phyloP scores from a whole-genome alignment of 2,113 vertebrate species.

The Erinaceus europaeus region DNA sequence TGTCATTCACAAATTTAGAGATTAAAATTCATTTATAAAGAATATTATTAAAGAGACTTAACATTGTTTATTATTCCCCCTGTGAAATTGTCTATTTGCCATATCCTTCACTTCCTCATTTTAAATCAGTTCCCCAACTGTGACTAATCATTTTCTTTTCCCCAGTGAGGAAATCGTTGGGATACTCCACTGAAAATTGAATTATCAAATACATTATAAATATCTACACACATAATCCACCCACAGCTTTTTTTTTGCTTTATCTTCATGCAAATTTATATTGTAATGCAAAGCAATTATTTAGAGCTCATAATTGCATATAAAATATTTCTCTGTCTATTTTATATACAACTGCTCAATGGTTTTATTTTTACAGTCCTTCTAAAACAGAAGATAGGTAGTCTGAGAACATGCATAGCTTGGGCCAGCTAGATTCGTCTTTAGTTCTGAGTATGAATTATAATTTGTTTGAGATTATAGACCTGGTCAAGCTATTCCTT shows the following conservation, averaged over 20 bases:
- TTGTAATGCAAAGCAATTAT: conserved; percentile 37
- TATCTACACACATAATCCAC: conserved; percentile 1
- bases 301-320: not conserved
- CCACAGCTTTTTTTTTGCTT: not conserved
- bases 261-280: conserved; percentile 25
- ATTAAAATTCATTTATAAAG: conserved; percentile 23
- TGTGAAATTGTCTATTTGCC: not conserved
- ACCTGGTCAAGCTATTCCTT: not conserved
- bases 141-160: conserved; percentile 6
- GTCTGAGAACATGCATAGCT: not conserved
- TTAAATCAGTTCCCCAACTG: not conserved
- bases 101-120: conserved; percentile 17
- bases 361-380: not conserved
- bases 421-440: not conserved
- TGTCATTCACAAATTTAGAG: conserved; percentile 24
- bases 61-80: not conserved
- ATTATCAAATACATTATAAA: conserved; percentile 45
- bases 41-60: not conserved
- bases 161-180: not conserved
- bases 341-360: not conserved
- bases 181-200: conserved; percentile 2
- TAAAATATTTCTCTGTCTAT: conserved; percentile 15
- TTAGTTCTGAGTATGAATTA: conserved; percentile 18
- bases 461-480: not conserved
- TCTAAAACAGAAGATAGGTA: not conserved